Conservation (phyloP, 2,113 vertebrate species). For the Leptocoma aspasia region DNA sequence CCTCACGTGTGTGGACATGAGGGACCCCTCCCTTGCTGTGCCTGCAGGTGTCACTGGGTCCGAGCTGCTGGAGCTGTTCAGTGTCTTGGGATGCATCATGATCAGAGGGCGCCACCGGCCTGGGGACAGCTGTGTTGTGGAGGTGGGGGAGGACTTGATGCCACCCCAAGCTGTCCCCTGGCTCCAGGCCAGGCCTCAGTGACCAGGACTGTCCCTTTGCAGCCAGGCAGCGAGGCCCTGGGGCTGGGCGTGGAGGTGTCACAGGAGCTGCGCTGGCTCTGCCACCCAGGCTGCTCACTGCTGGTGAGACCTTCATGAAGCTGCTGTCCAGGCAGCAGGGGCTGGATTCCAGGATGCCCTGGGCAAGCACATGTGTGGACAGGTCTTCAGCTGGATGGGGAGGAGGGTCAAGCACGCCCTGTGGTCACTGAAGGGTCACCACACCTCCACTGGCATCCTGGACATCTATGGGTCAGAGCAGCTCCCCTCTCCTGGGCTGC, state of each 20-base stretch:
- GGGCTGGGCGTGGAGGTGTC: constrained; percentile 66
- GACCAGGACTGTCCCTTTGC: background rate
- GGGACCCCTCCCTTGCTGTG: background rate
- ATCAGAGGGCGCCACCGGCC: constrained; percentile 66
- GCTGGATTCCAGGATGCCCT: constrained; percentile 67
- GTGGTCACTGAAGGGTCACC: constrained; percentile 24
- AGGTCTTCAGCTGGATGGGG: constrained; percentile 76
- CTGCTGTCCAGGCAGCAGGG: constrained; percentile 74
- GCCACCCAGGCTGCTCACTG: constrained; percentile 74
- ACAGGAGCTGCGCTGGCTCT: constrained; percentile 79
- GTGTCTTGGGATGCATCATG: constrained; percentile 65
- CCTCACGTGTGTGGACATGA: too few relatives aligned
- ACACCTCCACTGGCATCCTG: constrained; percentile 74
- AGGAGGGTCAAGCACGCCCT: constrained; percentile 74
- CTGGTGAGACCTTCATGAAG: constrained; percentile 74
- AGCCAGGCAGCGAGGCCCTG: constrained; percentile 68
- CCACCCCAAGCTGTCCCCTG: background rate
- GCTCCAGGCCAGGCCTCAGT: background rate
- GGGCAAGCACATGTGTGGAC: constrained; percentile 75
- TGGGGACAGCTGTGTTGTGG: constrained; percentile 71
- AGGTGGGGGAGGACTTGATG: constrained; percentile 12
- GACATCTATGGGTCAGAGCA: constrained; percentile 76
- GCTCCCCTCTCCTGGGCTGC: background rate
- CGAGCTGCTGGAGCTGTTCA: constrained; percentile 80
- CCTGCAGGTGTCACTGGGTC: constrained; percentile 72